Evolutionary conservation across 2,113 vertebrate species (phyloP).

Genomic region (Coptodon rendalli): DNA sequence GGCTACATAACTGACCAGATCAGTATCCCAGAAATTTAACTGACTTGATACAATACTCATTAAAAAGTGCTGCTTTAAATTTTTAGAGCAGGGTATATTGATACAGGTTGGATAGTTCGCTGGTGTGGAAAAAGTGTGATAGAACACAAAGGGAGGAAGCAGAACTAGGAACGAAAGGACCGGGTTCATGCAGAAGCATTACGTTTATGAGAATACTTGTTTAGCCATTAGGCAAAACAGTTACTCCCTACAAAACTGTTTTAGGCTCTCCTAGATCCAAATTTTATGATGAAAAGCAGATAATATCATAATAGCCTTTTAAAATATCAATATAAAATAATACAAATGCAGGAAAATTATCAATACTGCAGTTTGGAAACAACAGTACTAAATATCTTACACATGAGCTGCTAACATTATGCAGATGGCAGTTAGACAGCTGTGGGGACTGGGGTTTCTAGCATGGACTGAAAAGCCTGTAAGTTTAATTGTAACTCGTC

Average conservation of each 20-base stretch:
- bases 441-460: neutral
- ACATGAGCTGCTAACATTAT: neutral
- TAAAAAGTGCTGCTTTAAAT: neutral
- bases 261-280: neutral
- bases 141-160: neutral
- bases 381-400: neutral
- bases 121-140: neutral
- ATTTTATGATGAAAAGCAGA: neutral
- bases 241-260: neutral
- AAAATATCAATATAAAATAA: neutral
- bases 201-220: neutral
- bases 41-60: neutral
- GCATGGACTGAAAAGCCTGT: neutral
- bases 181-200: neutral
- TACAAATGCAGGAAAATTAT: neutral
- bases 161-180: neutral
- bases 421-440: neutral
- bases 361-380: neutral
- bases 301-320: neutral
- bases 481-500: neutral
- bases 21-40: neutral
- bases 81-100: neutral
- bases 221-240: neutral
- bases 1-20: neutral
- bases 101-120: neutral